Evolutionary conservation across 2,113 vertebrate genomes (phyloP).

Genomic region (Grantiella picta): DNA sequence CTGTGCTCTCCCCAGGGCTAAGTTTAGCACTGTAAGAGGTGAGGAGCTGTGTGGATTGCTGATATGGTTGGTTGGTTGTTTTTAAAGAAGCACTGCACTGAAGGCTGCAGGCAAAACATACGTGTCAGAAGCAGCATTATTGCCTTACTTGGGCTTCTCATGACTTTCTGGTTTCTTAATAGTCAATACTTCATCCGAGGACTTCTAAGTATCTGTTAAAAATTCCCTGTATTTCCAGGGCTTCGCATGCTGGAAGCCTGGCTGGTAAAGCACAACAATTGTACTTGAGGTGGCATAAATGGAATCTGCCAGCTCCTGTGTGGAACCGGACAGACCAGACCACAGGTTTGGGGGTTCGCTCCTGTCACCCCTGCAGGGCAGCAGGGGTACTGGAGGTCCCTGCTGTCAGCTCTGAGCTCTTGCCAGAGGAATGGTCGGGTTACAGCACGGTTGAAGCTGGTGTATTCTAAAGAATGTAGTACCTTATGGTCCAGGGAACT

Average conservation of each 20-base stretch:
- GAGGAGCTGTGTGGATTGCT: neutral
- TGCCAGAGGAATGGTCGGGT: rapidly evolving
- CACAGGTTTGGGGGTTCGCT: neutral
- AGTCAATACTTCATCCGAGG: neutral
- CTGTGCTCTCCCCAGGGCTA: neutral
- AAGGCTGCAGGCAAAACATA: neutral
- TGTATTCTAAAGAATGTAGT: neutral
- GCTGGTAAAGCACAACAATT: rapidly evolving
- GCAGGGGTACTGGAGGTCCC: neutral
- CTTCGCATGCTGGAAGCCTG: neutral
- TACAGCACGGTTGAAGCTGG: neutral
- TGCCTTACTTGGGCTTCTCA: neutral
- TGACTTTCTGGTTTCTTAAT: neutral
- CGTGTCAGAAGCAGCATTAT: neutral
- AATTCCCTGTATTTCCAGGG: neutral
- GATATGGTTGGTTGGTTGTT: neutral
- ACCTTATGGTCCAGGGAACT: neutral
- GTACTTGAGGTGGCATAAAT: neutral
- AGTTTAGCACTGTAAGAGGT: neutral
- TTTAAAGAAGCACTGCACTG: neutral
- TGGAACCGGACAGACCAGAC: neutral
- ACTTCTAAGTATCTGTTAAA: neutral
- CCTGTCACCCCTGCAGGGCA: neutral
- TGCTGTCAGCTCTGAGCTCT: neutral
- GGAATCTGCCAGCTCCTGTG: neutral